phyloP scores from a whole-genome alignment of 2,113 vertebrate genomes.

The Leuciscus idus region DNA sequence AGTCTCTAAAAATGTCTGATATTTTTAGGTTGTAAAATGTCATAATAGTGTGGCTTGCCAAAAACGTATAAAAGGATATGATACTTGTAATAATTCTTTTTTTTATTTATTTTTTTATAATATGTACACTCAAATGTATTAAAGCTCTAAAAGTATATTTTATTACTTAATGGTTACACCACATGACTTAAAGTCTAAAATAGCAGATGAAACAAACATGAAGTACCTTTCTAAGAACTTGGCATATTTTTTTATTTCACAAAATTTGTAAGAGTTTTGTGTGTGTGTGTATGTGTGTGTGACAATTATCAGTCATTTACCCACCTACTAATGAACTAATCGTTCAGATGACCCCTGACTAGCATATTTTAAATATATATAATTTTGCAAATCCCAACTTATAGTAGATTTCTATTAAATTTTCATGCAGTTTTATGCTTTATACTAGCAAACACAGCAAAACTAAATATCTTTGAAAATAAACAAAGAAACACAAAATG shows the following conservation, averaged over 20 bases:
- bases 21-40: not conserved
- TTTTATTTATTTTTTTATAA: too few relatives aligned
- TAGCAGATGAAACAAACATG: too few relatives aligned
- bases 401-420: not conserved
- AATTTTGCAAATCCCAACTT: not conserved
- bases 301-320: too few relatives aligned
- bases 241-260: too few relatives aligned
- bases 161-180: not conserved
- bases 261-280: too few relatives aligned
- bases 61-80: not conserved
- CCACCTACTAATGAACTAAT: not conserved
- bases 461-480: not conserved
- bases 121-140: not conserved
- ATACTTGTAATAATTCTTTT: too few relatives aligned
- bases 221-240: too few relatives aligned
- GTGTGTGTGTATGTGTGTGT: too few relatives aligned
- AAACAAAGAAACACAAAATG: not conserved
- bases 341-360: too few relatives aligned
- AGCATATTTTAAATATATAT: not conserved
- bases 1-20: not conserved
- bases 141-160: not conserved
- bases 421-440: not conserved
- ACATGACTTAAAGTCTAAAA: not conserved
- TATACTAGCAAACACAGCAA: not conserved
- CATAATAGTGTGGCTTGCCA: not conserved